phyloP scores from a whole-genome alignment of 2,888 invertebrate genomes.

The Neoaliturus tenellus region DNA sequence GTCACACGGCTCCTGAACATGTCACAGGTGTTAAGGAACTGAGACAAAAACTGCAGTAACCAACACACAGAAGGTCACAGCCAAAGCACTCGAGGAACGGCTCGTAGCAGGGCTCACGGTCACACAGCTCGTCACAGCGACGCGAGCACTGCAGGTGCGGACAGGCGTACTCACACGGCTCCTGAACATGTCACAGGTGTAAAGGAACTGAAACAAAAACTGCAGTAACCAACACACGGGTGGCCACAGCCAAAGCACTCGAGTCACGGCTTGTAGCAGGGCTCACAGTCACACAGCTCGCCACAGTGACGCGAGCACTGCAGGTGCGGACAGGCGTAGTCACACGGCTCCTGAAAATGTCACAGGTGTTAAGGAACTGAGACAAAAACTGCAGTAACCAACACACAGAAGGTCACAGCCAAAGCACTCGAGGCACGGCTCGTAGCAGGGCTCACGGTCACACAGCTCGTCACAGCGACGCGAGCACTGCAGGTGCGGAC shows the following conservation, averaged over 20 bases:
- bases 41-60: conserved; percentile 79
- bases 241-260: conserved; percentile 59
- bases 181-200: conserved; percentile 68
- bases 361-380: too few species aligned
- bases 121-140: conserved; percentile 62
- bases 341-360: too few species aligned
- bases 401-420: conserved; percentile 62
- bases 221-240: conserved; percentile 73
- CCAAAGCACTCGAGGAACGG: conserved; percentile 52
- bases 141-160: conserved; percentile 57
- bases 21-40: neutral
- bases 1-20: conserved; percentile 73
- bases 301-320: too few species aligned
- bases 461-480: conserved; percentile 62
- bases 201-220: too few species aligned
- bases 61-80: conserved; percentile 62
- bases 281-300: too few species aligned
- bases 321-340: too few species aligned
- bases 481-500: conserved; percentile 59
- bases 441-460: conserved; percentile 60
- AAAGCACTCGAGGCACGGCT: conserved; percentile 56
- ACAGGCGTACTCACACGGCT: conserved; percentile 72
- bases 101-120: conserved; percentile 61
- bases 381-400: conserved; percentile 78
- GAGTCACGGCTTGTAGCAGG: conserved; percentile 60